Conservation (phyloP, 1,140 invertebrate genomes). For the Eriocheir sinensis region DNA sequence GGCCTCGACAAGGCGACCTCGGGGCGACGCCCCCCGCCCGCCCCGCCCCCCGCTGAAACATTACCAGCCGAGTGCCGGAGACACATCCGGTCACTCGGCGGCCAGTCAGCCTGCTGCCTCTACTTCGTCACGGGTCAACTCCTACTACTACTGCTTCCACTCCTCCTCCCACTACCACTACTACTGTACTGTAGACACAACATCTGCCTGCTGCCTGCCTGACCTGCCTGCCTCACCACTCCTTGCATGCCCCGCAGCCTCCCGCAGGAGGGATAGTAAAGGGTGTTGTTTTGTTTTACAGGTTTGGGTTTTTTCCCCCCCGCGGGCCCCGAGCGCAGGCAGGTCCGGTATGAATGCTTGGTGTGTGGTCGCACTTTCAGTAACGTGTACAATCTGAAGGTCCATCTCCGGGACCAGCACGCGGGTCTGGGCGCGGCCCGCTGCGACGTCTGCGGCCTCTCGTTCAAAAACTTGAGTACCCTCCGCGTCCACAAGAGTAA, state of each 20-base stretch:
- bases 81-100: slow-evolving; percentile 23
- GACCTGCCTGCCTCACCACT: slow-evolving; percentile 71
- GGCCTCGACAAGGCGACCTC: background rate
- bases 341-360: slow-evolving; percentile 76
- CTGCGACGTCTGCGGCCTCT: slow-evolving; percentile 78
- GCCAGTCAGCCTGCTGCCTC: slow-evolving; percentile 66
- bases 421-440: slow-evolving; percentile 73
- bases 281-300: slow-evolving; percentile 77
- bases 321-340: slow-evolving; percentile 74
- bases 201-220: slow-evolving; percentile 75
- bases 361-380: slow-evolving; percentile 76
- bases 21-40: background rate
- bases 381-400: slow-evolving; percentile 76
- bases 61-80: background rate
- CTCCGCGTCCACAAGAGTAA: slow-evolving; percentile 78
- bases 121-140: slow-evolving; percentile 68
- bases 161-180: background rate
- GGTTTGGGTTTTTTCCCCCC: slow-evolving; percentile 77
- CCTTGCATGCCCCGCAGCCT: slow-evolving; percentile 72
- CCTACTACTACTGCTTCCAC: background rate
- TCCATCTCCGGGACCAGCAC: slow-evolving; percentile 74
- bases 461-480: slow-evolving; percentile 78
- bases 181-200: slow-evolving; percentile 61
- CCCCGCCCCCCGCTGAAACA: background rate
- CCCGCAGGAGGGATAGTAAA: slow-evolving; percentile 74